These are phyloP conservation scores for Anser cygnoides DNA, from an alignment of 2,113 vertebrate genomes.

Conservation along the genomic window DNA sequence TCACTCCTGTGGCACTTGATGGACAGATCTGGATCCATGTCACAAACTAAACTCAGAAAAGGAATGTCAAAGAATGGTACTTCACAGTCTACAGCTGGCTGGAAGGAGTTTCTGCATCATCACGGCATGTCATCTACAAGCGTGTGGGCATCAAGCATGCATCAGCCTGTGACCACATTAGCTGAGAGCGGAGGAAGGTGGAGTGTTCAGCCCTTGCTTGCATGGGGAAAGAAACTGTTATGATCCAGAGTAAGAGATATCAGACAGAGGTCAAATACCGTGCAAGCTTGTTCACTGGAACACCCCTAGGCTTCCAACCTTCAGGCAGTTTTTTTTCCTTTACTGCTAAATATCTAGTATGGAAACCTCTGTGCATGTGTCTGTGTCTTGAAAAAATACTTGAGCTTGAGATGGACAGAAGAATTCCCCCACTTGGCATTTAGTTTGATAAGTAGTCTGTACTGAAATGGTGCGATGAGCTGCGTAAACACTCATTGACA, in stretches of 20 bases:
- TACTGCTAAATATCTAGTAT: not conserved
- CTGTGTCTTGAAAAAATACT: not conserved
- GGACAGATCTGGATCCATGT: not conserved
- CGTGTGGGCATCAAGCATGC: fast-evolving
- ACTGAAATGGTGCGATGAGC: not conserved
- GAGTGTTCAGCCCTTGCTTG: not conserved
- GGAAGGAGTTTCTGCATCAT: not conserved
- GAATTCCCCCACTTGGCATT: not conserved
- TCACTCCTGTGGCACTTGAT: not conserved
- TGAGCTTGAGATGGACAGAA: not conserved
- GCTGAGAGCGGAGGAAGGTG: not conserved
- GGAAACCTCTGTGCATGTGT: not conserved
- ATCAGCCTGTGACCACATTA: fast-evolving
- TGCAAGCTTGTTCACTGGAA: not conserved
- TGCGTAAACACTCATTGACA: not conserved
- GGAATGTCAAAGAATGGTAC: not conserved
- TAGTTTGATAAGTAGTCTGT: not conserved
- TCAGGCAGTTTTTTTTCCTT: not conserved
- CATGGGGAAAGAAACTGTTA: not conserved
- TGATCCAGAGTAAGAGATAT: not conserved
- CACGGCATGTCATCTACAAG: not conserved
- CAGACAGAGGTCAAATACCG: not conserved
- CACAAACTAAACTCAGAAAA: not conserved
- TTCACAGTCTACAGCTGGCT: not conserved
- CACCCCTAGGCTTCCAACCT: not conserved